phyloP scores from a whole-genome alignment of 2,797 vertebrate genomes.

The Antennarius maculatus region DNA sequence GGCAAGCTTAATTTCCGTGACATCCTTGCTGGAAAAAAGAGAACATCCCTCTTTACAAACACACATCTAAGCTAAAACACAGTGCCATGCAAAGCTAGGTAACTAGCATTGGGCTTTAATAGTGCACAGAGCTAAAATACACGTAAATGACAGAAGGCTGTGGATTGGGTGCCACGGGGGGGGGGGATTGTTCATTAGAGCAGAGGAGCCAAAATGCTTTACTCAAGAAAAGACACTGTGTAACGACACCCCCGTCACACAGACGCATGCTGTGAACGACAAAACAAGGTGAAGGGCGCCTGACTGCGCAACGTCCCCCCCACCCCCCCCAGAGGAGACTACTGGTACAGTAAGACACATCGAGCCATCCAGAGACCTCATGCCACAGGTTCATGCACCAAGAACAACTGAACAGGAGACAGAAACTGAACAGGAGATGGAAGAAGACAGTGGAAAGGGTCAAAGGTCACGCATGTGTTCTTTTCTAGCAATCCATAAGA shows the following conservation, averaged over 20 bases:
- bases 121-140: slow-evolving; percentile 60
- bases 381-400: slow-evolving; percentile 83
- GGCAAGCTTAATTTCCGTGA: slow-evolving; percentile 99
- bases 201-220: slow-evolving; percentile 57
- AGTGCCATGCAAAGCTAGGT: slow-evolving; percentile 78
- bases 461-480: slow-evolving; percentile 19
- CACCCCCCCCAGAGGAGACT: slow-evolving; percentile 64
- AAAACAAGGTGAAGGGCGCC: slow-evolving; percentile 57
- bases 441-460: slow-evolving; percentile 64
- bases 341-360: slow-evolving; percentile 53
- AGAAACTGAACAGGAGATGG: slow-evolving; percentile 66
- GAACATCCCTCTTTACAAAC: slow-evolving; percentile 90
- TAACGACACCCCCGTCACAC: slow-evolving; percentile 48
- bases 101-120: slow-evolving; percentile 51
- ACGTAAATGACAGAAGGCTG: slow-evolving; percentile 43
- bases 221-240: slow-evolving; percentile 45
- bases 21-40: slow-evolving; percentile 99
- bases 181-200: slow-evolving; percentile 30
- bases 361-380: slow-evolving; percentile 74
- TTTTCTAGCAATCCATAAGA: neutral
- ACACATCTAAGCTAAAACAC: slow-evolving; percentile 79
- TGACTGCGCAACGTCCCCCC: slow-evolving; percentile 48
- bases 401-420: slow-evolving; percentile 56
- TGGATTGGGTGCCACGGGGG: slow-evolving; percentile 33
- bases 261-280: slow-evolving; percentile 73